Base-by-base conservation (phyloP, 2,888 invertebrate species). In the Copidosoma aretas region DNA sequence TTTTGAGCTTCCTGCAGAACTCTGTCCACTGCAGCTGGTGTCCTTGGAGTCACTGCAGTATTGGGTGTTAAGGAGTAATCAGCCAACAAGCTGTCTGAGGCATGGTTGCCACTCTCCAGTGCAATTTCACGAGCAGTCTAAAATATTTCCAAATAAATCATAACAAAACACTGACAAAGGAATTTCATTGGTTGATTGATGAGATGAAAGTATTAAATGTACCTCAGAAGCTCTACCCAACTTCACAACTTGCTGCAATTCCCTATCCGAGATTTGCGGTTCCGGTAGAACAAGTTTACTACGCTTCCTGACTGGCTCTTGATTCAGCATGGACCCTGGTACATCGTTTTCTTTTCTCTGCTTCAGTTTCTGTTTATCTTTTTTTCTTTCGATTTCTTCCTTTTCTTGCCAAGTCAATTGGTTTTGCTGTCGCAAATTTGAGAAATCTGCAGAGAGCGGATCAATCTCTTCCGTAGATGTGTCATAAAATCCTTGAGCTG, bases 281-380 rank as follows among this genome's bases (percentile, higher is more conserved):
- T 93, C 92, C 0, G 99, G 98, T 63, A 99, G 84, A 32, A 99
- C 97, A 43, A 99, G 87, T 84, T 99, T 99, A 74, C 96, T 97
- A 65, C 98, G 88, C 82, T 98, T 98, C 74, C 92, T 90, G 0
- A 93, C 90, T 0, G 97, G 97, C 82, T 97, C 96, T 76, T 93
- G 91, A 80, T 93, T 91, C 64, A 94, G 84, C 91, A 96, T 93
- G 0, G 95, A 93, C 76, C 92, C 89, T 0, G 97, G 96, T 73
- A 98, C 94, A 76, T 97, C 97, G 81, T 97, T 97, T 79, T 98
- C 98, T 81, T 97, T 97, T 60, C 95, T 89, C 79, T 97, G 94
- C 82, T 98, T 98, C 76, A 97, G 84, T 83, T 97, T 98, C 70
- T 94, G 92, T 79, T 97, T 98, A 81, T 99, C 98, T 80, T 97